Percentiles rank a stretch among this genome's conserved stretches.
phyloP scores from a whole-genome alignment of 2,888 invertebrate species.

The Agrochola litura region DNA sequence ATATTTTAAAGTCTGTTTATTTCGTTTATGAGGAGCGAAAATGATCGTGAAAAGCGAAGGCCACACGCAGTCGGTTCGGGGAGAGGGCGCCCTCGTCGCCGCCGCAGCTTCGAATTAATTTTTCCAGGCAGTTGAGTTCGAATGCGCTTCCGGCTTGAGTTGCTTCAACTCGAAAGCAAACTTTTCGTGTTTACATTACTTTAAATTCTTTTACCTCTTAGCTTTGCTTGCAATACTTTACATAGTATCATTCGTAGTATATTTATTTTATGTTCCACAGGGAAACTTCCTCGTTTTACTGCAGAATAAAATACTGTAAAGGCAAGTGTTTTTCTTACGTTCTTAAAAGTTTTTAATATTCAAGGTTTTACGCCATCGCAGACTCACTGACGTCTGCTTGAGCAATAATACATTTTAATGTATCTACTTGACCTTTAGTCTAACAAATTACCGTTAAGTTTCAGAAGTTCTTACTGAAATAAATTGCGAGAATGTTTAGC shows the following conservation, averaged over 20 bases:
- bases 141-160: conserved; percentile 88
- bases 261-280: conserved; percentile 74
- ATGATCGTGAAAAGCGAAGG: conserved; percentile 77
- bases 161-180: conserved; percentile 88
- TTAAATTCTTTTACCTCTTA: conserved; percentile 87
- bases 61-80: conserved; percentile 65
- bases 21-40: conserved; percentile 78
- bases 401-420: conserved; percentile 8
- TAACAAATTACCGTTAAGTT: conserved; percentile 26
- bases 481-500: conserved; percentile 17
- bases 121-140: conserved; percentile 89
- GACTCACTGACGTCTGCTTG: conserved; percentile 10
- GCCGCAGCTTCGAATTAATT: conserved; percentile 86
- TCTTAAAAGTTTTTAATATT: conserved; percentile 34
- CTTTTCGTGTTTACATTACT: conserved; percentile 89
- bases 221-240: conserved; percentile 84
- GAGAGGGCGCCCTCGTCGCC: conserved; percentile 73
- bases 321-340: conserved; percentile 43
- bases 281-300: conserved; percentile 60
- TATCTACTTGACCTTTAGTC: conserved; percentile 31
- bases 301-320: conserved; percentile 40
- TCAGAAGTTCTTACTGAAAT: conserved; percentile 21
- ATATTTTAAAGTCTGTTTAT: conserved; percentile 77
- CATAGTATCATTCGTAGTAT: conserved; percentile 80
- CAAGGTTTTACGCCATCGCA: conserved; percentile 31